Conservation (phyloP, 2,888 invertebrate species). For the Sarcophaga subvicina region DNA sequence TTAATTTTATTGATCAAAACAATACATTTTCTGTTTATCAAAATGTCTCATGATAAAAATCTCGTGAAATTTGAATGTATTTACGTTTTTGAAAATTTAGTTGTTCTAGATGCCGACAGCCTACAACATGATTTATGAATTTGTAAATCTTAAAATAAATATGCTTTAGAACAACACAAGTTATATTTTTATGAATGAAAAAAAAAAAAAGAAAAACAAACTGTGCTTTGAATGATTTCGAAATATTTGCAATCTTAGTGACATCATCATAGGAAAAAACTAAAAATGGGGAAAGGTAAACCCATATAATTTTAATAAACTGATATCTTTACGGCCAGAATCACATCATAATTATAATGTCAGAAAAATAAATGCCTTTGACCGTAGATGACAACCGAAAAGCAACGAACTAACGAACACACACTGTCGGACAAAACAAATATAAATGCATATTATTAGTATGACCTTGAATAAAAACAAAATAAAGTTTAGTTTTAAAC, state of each 20-base stretch:
- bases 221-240: constrained; percentile 15
- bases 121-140: constrained; percentile 43
- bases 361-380: constrained; percentile 47
- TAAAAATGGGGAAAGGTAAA: not conserved
- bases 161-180: not conserved
- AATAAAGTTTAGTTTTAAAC: too few relatives aligned
- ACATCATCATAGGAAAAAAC: constrained; percentile 8
- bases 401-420: not conserved
- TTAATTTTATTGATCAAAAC: too few relatives aligned
- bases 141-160: constrained; percentile 32
- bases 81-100: too few relatives aligned
- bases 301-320: constrained; percentile 55
- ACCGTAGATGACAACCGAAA: constrained; percentile 23
- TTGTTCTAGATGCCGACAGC: not conserved
- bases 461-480: too few relatives aligned
- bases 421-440: too few relatives aligned
- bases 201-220: not conserved
- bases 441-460: too few relatives aligned
- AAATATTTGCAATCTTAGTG: constrained; percentile 28
- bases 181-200: not conserved
- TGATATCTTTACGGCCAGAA: constrained; percentile 29
- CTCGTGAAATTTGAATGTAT: too few relatives aligned
- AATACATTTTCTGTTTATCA: too few relatives aligned
- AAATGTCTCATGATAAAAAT: too few relatives aligned
- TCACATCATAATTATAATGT: constrained; percentile 59